phyloP scores from a whole-genome alignment of 2,888 invertebrate species.

The Andricus curvator region DNA sequence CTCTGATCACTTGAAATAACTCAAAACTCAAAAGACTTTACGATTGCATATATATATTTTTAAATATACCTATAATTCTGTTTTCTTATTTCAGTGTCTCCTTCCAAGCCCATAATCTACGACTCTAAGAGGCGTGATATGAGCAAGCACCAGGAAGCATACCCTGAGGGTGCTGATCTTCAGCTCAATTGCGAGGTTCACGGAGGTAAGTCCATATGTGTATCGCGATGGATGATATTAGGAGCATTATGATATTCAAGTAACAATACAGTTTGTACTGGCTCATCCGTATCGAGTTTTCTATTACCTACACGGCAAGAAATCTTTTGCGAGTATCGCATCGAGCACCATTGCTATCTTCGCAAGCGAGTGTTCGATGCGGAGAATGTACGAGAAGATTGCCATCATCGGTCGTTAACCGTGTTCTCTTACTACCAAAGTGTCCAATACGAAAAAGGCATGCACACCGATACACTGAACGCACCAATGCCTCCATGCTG shows the following conservation, averaged over 20 bases:
- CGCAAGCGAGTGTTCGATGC: too few species aligned
- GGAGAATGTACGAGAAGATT: too few species aligned
- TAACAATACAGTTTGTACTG: neutral
- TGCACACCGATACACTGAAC: too few species aligned
- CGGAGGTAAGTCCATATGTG: constrained; percentile 83
- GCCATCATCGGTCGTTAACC: too few species aligned
- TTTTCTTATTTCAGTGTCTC: constrained; percentile 86
- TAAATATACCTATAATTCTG: constrained; percentile 45
- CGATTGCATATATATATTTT: too few species aligned
- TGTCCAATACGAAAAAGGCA: too few species aligned
- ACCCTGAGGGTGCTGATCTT: constrained; percentile 92
- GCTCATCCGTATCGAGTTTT: neutral
- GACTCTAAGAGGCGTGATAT: constrained; percentile 90
- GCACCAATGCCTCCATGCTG: too few species aligned
- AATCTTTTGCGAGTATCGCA: too few species aligned
- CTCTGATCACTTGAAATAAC: too few species aligned
- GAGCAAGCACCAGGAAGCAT: constrained; percentile 89
- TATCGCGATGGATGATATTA: neutral
- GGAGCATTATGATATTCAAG: neutral
- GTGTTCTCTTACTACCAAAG: too few species aligned
- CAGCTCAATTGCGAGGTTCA: constrained; percentile 91
- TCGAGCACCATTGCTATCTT: too few species aligned
- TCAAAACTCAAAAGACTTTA: too few species aligned
- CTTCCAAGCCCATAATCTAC: constrained; percentile 90
- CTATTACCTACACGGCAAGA: neutral